These are phyloP conservation scores for Montifringilla adamsi DNA, from an alignment of 2,113 vertebrate species.

Conservation along the genomic window DNA sequence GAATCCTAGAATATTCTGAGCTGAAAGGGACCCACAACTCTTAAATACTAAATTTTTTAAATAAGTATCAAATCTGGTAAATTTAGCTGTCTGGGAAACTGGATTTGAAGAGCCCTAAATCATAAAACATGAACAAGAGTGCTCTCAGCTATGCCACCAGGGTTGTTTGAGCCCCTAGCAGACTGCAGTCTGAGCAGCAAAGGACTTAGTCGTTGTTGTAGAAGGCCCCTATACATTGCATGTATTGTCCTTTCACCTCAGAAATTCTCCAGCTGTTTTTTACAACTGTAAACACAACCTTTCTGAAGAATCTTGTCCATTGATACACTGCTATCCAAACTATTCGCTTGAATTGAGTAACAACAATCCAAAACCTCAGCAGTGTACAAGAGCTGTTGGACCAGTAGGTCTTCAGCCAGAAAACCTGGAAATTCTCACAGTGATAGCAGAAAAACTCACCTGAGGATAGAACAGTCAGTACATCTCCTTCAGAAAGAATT, in stretches of 20 bases:
- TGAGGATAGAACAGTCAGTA: background rate
- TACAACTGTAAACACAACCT: background rate
- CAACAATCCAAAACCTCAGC: background rate
- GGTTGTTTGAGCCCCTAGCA: background rate
- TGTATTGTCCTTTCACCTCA: background rate
- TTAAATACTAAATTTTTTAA: background rate
- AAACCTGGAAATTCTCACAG: background rate
- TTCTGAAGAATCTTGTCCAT: background rate
- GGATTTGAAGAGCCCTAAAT: background rate
- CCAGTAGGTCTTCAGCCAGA: background rate
- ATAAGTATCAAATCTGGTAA: background rate
- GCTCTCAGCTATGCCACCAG: background rate
- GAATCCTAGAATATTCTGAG: background rate
- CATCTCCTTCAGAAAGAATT: background rate
- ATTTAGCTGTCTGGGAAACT: background rate
- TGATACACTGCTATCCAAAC: background rate
- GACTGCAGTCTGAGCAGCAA: background rate
- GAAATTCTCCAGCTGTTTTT: background rate
- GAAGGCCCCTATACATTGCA: background rate
- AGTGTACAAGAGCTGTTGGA: background rate
- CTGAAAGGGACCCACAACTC: background rate
- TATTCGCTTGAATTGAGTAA: background rate
- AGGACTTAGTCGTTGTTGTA: background rate
- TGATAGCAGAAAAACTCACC: too few relatives aligned
- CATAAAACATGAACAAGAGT: background rate